Evolutionary conservation across 2,888 invertebrate genomes (phyloP).

Genomic region (Petrophora chlorosata): DNA sequence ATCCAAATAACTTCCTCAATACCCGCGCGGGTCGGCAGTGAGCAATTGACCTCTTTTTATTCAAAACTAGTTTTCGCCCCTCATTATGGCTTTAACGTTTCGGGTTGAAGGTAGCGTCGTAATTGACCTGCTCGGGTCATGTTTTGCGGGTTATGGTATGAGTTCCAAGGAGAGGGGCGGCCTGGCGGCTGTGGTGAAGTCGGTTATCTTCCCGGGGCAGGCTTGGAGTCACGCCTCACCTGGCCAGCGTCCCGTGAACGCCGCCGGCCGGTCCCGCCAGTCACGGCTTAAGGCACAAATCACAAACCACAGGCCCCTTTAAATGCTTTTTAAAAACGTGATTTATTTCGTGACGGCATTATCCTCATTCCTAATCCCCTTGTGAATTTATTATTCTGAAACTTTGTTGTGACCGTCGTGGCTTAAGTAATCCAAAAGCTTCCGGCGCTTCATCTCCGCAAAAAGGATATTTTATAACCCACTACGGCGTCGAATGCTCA

Average conservation of each 20-base stretch:
- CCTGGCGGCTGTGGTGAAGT: constrained; percentile 13
- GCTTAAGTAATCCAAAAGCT: constrained; percentile 64
- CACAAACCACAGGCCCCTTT: constrained; percentile 62
- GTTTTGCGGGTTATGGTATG: constrained; percentile 9
- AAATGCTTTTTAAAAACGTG: constrained; percentile 67
- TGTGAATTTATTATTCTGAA: constrained; percentile 69
- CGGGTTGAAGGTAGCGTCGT: constrained; percentile 32
- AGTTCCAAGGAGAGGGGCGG: constrained; percentile 5
- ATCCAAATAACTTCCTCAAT: constrained; percentile 26
- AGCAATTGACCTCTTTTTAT: constrained; percentile 36
- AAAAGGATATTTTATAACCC: constrained; percentile 30
- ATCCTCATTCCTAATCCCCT: constrained; percentile 69
- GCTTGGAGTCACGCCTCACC: constrained; percentile 36
- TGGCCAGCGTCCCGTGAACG: constrained; percentile 24
- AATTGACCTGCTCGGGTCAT: constrained; percentile 30
- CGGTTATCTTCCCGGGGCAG: constrained; percentile 60
- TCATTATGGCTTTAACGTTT: constrained; percentile 34
- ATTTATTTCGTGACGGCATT: constrained; percentile 70
- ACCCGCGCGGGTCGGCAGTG: constrained; percentile 20
- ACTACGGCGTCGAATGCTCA: constrained; percentile 31
- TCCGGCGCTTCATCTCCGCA: constrained; percentile 35
- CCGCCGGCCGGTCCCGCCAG: constrained; percentile 30
- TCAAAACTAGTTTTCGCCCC: constrained; percentile 33
- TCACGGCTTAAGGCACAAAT: constrained; percentile 61
- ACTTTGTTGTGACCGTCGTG: constrained; percentile 66